Base-by-base conservation (phyloP, 2,888 invertebrate genomes). In the Pseudolycoriella hygida region DNA sequence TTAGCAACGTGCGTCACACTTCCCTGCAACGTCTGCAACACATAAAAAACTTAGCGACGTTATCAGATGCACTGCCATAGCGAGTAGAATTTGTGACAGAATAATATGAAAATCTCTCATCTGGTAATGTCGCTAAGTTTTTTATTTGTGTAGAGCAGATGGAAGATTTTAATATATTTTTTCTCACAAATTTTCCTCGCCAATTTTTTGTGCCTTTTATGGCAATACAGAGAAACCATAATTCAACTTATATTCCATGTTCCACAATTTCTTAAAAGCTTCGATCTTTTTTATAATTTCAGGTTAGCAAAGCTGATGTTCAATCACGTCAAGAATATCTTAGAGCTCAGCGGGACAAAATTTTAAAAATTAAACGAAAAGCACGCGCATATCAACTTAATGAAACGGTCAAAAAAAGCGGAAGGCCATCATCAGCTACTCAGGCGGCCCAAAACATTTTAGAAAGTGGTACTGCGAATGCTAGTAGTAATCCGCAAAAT, bases 351-450 rank as follows among this genome's bases (percentile, higher is more conserved):
- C 73, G 94, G 18, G 94, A 94, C 62, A 89, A 92, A 59, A 71
- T 96, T 44, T 71, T 94, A 39, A 84, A 84, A 17, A 67, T 93
- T 57, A 96, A 94, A 64, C 86, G 84, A 57, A 80, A 84, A 59
- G 89, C 84, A 17, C 73, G 94, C 17, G 82, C 85, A 57, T 80
- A 82, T 53, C 77, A 85, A 58, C 67, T 92, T 6, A 75, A 73
- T 25, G 72, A 69, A 31, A 74, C 72, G 12, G 77, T 78, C 44
- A 65, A 66, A 1, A 69, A 69, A 40, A 55, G 60, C 48, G 65
- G 62, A 3, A 59, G 80, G 25, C 88, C 88, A 1, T 76, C 76
- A 46, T 87, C 87, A 0, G 83, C 87, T 0, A 25, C 25, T 6
- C 73, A 74, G 50, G 78, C 76, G 12, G 87, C 87, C 86, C 0